Evolutionary conservation across 2,888 invertebrate genomes (phyloP), one percentile per base, ranked within the genome.

Genomic region (Acrobasis suavella): DNA sequence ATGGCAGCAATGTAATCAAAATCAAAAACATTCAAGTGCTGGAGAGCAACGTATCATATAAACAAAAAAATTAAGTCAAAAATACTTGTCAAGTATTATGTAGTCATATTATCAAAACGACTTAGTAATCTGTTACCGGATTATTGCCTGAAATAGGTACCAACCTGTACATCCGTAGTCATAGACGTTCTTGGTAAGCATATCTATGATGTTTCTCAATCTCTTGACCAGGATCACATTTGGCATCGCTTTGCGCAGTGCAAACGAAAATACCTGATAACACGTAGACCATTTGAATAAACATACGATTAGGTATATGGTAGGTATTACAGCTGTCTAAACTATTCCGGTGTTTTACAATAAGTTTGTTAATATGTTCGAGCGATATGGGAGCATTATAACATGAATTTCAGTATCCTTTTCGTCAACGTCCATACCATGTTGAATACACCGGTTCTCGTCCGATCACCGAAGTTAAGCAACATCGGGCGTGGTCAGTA

Each of bases 91-190:
- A n/a, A n/a, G n/a, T n/a, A n/a, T n/a, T n/a, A n/a, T n/a, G n/a
- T n/a, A n/a, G n/a, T n/a, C n/a, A n/a, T n/a, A 22, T 22, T 22
- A 39, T 9, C 10, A 10, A 42, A 42, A 42, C 5, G 42, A 42
- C 10, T 10, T 12, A 39, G 39, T 1, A 39, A 12, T 12, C 7
- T 8, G 42, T 42, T 42, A 32, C 22, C 5, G 22, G 22, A 22
- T 39, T 50, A 50, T 16, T 9, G 15, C 3, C 22, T 17, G 10
- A 12, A 17, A 2, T 22, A 55, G 32, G 39, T 22, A 64, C 59
- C 72, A 75, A 94, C 95, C 96, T 37, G 97, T 97, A 76, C 98
- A 98, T 2, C 97, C 98, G 74, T 97, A 98, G 76, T 96, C 96
- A 77, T 98, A 98, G 0, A 98, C 95, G 77, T 96, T 97, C 77